These are phyloP conservation scores for Eilema depressum DNA, from an alignment of 2,888 invertebrate genomes.

Conservation along the genomic window DNA sequence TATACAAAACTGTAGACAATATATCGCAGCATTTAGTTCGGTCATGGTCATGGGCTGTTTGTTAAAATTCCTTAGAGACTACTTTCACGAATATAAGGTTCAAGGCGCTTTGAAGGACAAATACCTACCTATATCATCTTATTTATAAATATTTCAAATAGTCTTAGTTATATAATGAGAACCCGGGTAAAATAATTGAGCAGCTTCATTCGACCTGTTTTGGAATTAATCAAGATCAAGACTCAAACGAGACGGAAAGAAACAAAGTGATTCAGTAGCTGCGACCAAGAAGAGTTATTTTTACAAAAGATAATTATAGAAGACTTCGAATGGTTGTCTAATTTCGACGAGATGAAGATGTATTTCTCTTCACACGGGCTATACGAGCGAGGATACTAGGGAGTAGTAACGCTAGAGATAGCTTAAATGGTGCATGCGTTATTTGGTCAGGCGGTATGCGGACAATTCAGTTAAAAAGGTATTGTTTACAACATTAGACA, in stretches of 20 bases:
- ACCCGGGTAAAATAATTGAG: neutral
- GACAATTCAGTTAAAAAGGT: neutral
- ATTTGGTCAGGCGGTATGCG: neutral
- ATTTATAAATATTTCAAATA: neutral
- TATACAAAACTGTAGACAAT: neutral
- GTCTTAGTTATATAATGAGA: neutral
- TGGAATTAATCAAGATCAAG: neutral
- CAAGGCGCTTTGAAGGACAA: neutral
- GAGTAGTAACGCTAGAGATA: neutral
- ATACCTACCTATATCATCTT: neutral
- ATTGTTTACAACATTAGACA: neutral
- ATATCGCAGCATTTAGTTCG: neutral
- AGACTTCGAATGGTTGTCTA: neutral
- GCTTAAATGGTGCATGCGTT: neutral
- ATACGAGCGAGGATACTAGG: neutral
- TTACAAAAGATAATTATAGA: neutral
- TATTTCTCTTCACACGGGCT: neutral
- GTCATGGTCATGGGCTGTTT: neutral
- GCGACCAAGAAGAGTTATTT: neutral
- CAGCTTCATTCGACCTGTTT: neutral
- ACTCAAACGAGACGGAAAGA: neutral
- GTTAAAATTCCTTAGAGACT: neutral
- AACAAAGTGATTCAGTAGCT: neutral
- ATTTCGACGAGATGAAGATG: neutral
- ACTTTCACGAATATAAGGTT: neutral